Percentiles rank a stretch among this genome's conserved stretches.
phyloP scores from a whole-genome alignment of 2,113 vertebrate genomes.

The Perca flavescens region DNA sequence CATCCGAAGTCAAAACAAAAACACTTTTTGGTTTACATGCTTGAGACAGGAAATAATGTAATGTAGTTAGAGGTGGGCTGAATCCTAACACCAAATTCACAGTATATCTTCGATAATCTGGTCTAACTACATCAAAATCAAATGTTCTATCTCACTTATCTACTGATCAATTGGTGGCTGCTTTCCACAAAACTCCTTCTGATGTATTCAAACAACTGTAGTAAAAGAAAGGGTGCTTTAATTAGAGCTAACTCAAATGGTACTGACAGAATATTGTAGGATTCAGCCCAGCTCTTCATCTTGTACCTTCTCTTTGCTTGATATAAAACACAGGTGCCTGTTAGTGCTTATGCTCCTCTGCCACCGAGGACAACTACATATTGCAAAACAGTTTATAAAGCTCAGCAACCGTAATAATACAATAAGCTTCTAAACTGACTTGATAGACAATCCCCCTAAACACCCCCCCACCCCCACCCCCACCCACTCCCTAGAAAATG shows the following conservation, averaged over 20 bases:
- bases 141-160: neutral
- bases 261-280: constrained; percentile 16
- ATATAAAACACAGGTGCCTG: constrained; percentile 82
- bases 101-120: neutral
- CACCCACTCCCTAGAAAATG: constrained; percentile 47
- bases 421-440: constrained; percentile 68
- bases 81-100: constrained; percentile 36
- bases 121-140: neutral
- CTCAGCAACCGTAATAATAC: constrained; percentile 52
- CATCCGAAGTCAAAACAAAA: constrained; percentile 41
- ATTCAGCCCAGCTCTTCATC: constrained; percentile 59
- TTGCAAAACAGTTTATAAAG: constrained; percentile 62
- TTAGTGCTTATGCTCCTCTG: constrained; percentile 68
- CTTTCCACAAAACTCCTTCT: constrained; percentile 7
- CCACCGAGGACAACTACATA: constrained; percentile 52
- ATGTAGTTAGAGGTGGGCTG: constrained; percentile 63
- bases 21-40: constrained; percentile 51
- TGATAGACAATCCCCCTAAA: constrained; percentile 72
- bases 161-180: constrained; percentile 1
- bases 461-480: neutral
- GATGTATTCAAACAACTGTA: constrained; percentile 16
- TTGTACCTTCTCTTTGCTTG: constrained; percentile 72
- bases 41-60: constrained; percentile 65
- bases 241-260: neutral
- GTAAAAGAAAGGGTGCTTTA: neutral